A percentile compares a stretch with the other conserved stretches of the same genome.
phyloP scores from a whole-genome alignment of 1,140 invertebrate genomes.

The Dryas iulia region DNA sequence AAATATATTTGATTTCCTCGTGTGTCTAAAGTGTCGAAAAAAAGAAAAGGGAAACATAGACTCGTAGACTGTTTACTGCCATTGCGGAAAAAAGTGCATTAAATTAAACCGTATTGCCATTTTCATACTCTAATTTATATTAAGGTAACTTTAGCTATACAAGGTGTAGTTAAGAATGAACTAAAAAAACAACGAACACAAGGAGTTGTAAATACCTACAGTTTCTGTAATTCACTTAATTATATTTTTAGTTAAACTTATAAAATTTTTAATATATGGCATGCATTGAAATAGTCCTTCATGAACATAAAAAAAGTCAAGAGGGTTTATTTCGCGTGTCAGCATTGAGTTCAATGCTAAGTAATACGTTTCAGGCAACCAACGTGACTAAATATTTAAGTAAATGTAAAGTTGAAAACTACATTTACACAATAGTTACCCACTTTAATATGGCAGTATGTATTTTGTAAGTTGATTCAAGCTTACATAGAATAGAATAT shows the following conservation, averaged over 20 bases:
- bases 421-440: not conserved
- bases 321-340: conserved; percentile 15
- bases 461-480: not conserved
- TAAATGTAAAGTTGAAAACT: not conserved
- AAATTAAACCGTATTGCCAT: too few relatives aligned
- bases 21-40: too few relatives aligned
- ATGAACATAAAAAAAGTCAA: not conserved
- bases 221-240: not conserved
- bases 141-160: not conserved
- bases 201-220: not conserved
- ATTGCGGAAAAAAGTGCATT: too few relatives aligned
- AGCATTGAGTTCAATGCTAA: not conserved
- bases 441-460: not conserved
- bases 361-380: not conserved
- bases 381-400: not conserved
- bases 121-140: too few relatives aligned
- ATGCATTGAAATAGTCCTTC: not conserved
- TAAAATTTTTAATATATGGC: not conserved
- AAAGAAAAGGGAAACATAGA: too few relatives aligned
- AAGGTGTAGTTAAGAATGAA: not conserved
- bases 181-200: not conserved
- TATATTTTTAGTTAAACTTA: not conserved
- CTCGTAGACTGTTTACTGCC: too few relatives aligned
- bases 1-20: too few relatives aligned
- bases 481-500: too few relatives aligned